Evolutionary conservation across 2,113 vertebrate genomes (phyloP).

Genomic region (Cheirogaleus medius): DNA sequence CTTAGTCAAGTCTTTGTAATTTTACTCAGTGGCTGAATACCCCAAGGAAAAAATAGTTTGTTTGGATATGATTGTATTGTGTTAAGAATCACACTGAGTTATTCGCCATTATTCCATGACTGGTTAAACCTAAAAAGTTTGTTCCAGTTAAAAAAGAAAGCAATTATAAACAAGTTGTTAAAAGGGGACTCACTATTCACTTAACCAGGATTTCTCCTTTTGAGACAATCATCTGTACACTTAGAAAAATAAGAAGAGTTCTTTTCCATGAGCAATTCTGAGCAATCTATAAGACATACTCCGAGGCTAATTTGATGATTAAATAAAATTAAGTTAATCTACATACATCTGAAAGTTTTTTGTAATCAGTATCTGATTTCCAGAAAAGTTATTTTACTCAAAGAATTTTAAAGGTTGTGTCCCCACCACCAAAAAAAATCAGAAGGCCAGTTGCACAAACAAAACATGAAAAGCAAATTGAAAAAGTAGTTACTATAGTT

Average conservation of each 20-base stretch:
- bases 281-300: neutral
- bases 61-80: neutral
- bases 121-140: slow-evolving; percentile 66
- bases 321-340: slow-evolving; percentile 46
- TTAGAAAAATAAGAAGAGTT: slow-evolving; percentile 12
- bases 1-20: neutral
- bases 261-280: neutral
- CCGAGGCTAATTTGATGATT: slow-evolving; percentile 32
- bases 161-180: slow-evolving; percentile 35
- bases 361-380: neutral
- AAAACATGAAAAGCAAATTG: slow-evolving; percentile 11
- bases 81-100: neutral
- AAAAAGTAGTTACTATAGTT: neutral
- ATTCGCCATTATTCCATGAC: neutral
- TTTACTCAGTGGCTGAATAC: neutral
- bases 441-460: neutral
- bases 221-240: slow-evolving; percentile 57
- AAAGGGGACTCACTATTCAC: slow-evolving; percentile 27
- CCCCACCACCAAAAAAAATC: neutral
- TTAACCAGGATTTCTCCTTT: slow-evolving; percentile 44
- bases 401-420: neutral
- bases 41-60: neutral
- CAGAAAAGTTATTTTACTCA: slow-evolving; percentile 12
- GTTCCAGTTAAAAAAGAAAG: slow-evolving; percentile 65
- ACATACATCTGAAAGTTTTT: slow-evolving; percentile 15